These are phyloP conservation scores for Nematolebias whitei DNA, from an alignment of 2,113 vertebrate species.

Conservation along the genomic window DNA sequence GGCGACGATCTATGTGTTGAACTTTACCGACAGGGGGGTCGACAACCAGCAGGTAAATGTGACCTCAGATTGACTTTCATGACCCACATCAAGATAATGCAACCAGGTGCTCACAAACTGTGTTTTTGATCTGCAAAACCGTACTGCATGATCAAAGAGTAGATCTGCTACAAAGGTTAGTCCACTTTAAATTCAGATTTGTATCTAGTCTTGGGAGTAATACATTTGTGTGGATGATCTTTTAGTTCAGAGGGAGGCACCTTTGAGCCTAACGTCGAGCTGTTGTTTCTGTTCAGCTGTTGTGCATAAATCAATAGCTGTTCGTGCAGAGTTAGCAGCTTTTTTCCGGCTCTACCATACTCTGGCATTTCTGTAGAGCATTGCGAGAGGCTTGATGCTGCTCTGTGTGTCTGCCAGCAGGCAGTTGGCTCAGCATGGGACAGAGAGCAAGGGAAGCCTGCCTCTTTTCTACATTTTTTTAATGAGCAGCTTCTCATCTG, in stretches of 20 bases:
- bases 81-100: not conserved
- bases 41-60: conserved; percentile 70
- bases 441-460: not conserved
- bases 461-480: not conserved
- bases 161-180: not conserved
- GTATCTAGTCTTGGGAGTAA: too few relatives aligned
- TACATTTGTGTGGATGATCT: not conserved
- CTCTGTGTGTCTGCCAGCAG: not conserved
- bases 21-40: conserved; percentile 73
- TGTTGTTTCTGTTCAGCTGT: not conserved
- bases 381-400: not conserved
- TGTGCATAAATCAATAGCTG: not conserved
- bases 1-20: conserved; percentile 74
- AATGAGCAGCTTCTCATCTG: not conserved
- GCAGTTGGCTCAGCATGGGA: not conserved
- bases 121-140: not conserved
- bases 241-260: not conserved
- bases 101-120: not conserved
- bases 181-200: too few relatives aligned
- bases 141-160: not conserved
- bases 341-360: too few relatives aligned
- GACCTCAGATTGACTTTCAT: not conserved
- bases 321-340: not conserved
- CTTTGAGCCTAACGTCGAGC: not conserved
- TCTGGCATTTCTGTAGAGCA: not conserved